Evolutionary conservation across 2,113 vertebrate genomes (phyloP).

Genomic region (Eptatretus burgeri): DNA sequence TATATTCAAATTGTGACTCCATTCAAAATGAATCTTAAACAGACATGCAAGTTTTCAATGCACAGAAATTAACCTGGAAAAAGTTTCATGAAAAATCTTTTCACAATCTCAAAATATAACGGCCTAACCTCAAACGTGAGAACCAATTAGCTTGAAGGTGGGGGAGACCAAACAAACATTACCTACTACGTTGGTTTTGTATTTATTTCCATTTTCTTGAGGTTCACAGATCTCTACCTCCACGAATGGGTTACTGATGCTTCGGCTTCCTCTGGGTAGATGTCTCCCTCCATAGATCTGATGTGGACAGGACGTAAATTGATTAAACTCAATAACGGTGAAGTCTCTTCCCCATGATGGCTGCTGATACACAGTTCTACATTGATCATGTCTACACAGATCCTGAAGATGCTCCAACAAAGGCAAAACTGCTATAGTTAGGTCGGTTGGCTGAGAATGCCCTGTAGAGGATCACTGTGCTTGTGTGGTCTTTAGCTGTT

Average conservation of each 20-base stretch:
- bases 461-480: no score
- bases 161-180: constrained; percentile 14
- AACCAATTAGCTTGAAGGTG: not conserved
- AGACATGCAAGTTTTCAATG: not conserved
- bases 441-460: no score
- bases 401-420: no score
- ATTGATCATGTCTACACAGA: no score
- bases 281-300: constrained; percentile 74
- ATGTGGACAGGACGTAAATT: not conserved
- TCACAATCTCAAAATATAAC: not conserved
- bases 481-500: no score
- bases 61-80: not conserved
- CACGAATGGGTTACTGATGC: constrained; percentile 69
- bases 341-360: no score
- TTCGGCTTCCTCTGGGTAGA: constrained; percentile 52
- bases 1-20: not conserved
- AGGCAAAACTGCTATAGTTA: no score
- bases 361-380: no score
- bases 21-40: not conserved
- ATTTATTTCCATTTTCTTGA: constrained; percentile 46
- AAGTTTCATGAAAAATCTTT: not conserved
- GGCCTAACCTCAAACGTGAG: not conserved
- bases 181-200: constrained; percentile 57
- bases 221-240: constrained; percentile 65
- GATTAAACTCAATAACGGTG: no score